Evolutionary conservation across 2,113 vertebrate genomes (phyloP).

Genomic region (Eonycteris spelaea): DNA sequence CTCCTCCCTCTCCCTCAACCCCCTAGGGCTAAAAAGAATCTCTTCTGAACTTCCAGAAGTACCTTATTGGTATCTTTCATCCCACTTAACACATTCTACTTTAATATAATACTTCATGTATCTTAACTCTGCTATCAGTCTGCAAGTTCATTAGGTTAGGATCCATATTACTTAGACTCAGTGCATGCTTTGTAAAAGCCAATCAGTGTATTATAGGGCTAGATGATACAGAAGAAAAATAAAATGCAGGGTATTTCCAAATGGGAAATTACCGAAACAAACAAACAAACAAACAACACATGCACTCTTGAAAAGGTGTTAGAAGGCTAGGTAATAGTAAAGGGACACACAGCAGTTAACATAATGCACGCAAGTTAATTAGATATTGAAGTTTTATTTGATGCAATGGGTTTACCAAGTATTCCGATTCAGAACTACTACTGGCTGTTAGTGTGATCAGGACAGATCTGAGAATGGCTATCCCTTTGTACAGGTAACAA

Average conservation of each 20-base stretch:
- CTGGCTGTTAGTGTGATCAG: background rate
- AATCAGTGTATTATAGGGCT: background rate
- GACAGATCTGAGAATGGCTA: background rate
- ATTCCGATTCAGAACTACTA: background rate
- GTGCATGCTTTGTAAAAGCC: background rate
- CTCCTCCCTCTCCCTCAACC: background rate
- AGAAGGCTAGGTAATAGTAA: background rate
- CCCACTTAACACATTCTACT: background rate
- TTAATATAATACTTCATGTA: background rate
- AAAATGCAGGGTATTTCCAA: background rate
- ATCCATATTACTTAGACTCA: background rate
- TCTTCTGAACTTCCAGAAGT: constrained; percentile 18
- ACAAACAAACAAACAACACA: background rate
- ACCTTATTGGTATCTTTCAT: background rate
- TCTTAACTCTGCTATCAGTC: constrained; percentile 10
- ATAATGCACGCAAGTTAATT: background rate
- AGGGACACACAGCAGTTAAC: background rate
- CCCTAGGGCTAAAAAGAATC: background rate
- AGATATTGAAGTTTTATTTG: background rate
- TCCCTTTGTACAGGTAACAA: background rate
- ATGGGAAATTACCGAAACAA: background rate
- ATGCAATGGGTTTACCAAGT: background rate
- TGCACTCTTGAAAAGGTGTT: background rate
- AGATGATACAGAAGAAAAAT: background rate
- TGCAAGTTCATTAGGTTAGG: background rate